These are phyloP conservation scores for Cladopsammia gracilis DNA, from an alignment of 64 coral and sea anemone genomes.

Conservation along the genomic window DNA sequence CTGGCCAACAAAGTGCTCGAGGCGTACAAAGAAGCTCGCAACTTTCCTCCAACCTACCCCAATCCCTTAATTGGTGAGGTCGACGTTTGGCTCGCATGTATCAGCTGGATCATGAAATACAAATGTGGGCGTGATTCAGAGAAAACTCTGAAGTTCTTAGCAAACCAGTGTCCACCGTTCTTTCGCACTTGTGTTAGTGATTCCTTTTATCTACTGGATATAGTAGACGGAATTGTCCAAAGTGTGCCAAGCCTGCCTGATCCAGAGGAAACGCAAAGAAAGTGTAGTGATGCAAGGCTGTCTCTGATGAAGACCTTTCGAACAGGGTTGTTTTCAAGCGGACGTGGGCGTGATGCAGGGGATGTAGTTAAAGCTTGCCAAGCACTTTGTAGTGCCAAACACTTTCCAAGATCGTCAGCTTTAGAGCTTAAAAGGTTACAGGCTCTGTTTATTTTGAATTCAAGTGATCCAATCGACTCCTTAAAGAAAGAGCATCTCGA, in stretches of 20 bases:
- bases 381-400: conserved; percentile 52
- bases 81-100: conserved; percentile 72
- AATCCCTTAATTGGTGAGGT: conserved; percentile 86
- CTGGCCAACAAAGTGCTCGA: background rate
- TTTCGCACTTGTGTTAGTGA: conserved; percentile 69
- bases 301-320: conserved; percentile 53
- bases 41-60: conserved; percentile 76
- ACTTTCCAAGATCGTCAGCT: conserved; percentile 68
- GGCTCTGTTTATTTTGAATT: conserved; percentile 67
- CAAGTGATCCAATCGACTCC: conserved; percentile 51
- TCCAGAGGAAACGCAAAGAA: conserved; percentile 71
- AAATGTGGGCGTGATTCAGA: conserved; percentile 19
- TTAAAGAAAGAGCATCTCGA: conserved; percentile 25
- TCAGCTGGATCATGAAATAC: conserved; percentile 83
- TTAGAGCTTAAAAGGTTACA: conserved; percentile 72
- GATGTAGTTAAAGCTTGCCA: conserved; percentile 72
- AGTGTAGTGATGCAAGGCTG: conserved; percentile 22
- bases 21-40: conserved; percentile 47
- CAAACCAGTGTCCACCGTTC: conserved; percentile 28
- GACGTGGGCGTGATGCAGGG: conserved; percentile 3
- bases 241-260: conserved; percentile 58
- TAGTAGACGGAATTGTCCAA: conserved; percentile 73
- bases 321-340: background rate
- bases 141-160: conserved; percentile 33
- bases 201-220: conserved; percentile 68